These are phyloP conservation scores for Nasua narica DNA, from an alignment of 2,797 vertebrate species.

Conservation along the genomic window DNA sequence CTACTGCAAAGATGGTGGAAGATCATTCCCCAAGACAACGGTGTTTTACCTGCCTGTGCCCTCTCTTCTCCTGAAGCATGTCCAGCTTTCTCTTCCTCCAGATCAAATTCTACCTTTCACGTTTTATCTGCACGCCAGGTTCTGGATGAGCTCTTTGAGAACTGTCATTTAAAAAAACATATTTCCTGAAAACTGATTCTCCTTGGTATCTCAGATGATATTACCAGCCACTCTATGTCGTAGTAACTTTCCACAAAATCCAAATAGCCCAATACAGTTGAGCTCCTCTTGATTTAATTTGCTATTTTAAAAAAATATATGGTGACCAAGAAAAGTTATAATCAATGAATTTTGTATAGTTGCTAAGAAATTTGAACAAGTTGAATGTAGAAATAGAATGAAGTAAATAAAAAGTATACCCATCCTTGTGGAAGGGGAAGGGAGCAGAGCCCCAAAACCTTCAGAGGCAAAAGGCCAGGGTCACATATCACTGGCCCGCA, in stretches of 20 bases:
- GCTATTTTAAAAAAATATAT: not conserved
- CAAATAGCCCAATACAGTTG: no score
- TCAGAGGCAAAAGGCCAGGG: not conserved
- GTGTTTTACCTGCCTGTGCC: no score
- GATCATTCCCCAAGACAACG: not conserved
- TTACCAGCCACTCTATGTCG: not conserved
- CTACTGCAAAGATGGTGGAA: fast-evolving
- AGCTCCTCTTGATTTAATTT: not conserved
- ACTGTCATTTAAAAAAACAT: not conserved
- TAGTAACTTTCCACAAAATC: not conserved
- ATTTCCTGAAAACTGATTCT: not conserved
- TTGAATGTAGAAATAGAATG: not conserved
- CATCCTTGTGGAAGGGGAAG: not conserved
- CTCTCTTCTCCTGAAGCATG: not conserved
- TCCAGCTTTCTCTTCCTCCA: not conserved
- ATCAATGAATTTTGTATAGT: not conserved
- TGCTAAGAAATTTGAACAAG: not conserved
- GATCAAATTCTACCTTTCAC: not conserved
- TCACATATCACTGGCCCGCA: no score
- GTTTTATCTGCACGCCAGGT: not conserved
- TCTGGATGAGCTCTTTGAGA: not conserved
- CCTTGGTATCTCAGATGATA: no score
- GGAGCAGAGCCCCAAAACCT: no score
- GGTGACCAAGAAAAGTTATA: not conserved
- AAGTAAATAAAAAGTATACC: not conserved